A percentile compares a stretch with the other conserved stretches of the same genome.
These are phyloP conservation scores for Hemitrygon akajei DNA, from an alignment of 2,797 vertebrate species.

Conservation along the genomic window DNA sequence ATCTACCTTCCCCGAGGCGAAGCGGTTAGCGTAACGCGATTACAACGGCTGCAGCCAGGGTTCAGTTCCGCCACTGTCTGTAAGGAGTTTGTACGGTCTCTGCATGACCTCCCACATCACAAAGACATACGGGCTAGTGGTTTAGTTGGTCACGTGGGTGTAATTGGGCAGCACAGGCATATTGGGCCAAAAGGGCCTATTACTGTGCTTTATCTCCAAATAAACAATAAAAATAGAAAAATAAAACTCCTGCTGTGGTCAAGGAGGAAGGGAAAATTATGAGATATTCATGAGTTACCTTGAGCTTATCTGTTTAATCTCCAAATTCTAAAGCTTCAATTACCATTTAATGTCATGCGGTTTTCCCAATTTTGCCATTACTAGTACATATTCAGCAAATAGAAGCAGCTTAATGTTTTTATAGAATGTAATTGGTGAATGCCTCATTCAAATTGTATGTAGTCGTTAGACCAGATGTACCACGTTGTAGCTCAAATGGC, in stretches of 20 bases:
- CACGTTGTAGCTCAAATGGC: neutral
- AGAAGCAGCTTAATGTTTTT: neutral
- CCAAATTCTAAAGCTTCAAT: neutral
- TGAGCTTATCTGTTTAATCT: neutral
- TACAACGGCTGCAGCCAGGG: no score
- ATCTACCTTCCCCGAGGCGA: neutral
- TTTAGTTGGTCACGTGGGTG: no score
- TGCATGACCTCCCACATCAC: no score
- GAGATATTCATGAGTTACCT: neutral
- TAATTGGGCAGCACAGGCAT: no score
- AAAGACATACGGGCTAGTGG: no score
- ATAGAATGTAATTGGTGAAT: neutral
- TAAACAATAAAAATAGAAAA: no score
- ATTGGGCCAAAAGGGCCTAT: no score
- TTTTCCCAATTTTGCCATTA: neutral
- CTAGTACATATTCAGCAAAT: neutral
- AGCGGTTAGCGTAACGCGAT: no score
- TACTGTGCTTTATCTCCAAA: no score
- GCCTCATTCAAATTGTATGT: neutral
- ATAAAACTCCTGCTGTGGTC: neutral
- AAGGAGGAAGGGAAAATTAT: neutral
- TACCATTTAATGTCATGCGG: neutral
- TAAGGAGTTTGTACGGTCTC: no score
- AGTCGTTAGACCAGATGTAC: neutral
- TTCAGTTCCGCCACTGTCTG: no score